Conservation (phyloP, 2,113 vertebrate species). For the Thalassarche chlororhynchos region DNA sequence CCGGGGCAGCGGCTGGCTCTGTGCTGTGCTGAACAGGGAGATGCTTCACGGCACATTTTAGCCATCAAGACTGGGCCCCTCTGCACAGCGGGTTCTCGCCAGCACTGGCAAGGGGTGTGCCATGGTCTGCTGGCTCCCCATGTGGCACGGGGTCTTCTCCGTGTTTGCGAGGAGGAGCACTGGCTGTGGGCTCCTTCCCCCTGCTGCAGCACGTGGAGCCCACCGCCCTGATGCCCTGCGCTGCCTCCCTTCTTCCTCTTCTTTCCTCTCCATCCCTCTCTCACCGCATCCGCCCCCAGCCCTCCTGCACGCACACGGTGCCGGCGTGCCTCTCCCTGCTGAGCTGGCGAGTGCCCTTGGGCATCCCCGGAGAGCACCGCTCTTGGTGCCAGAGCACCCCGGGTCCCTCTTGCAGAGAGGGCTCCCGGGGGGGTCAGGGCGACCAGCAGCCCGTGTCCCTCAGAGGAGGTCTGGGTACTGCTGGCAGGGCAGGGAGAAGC, state of each 20-base stretch:
- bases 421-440: neutral
- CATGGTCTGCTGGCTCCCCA: neutral
- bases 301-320: neutral
- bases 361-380: neutral
- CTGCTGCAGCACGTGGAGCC: neutral
- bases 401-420: neutral
- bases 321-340: neutral
- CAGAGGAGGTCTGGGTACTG: neutral
- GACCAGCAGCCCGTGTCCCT: neutral
- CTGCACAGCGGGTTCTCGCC: neutral
- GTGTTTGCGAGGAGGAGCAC: neutral
- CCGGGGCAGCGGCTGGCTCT: neutral
- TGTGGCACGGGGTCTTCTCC: neutral
- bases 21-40: neutral
- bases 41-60: neutral
- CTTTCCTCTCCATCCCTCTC: neutral
- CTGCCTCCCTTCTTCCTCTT: neutral
- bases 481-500: neutral
- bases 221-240: neutral
- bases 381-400: neutral
- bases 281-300: neutral
- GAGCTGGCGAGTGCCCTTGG: neutral
- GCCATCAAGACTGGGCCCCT: neutral
- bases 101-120: no score
- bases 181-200: no score